These are phyloP conservation scores for Sebastes kiyomatsui DNA, from an alignment of 2,797 vertebrate species.

Conservation along the genomic window DNA sequence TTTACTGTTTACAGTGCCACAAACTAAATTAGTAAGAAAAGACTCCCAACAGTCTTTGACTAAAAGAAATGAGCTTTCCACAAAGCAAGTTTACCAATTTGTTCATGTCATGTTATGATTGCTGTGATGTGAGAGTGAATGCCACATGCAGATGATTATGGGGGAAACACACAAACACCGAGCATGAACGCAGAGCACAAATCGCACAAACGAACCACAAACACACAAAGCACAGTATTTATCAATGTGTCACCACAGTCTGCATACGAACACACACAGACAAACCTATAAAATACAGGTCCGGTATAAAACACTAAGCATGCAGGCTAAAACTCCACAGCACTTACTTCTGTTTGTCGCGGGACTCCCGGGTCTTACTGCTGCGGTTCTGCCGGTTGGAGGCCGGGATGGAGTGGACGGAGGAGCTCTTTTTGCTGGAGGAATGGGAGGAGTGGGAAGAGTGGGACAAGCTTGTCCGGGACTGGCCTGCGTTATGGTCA, in stretches of 20 bases:
- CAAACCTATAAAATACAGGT: constrained; percentile 51
- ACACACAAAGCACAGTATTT: too few relatives aligned
- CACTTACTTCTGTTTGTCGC: constrained; percentile 98
- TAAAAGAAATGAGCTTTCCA: constrained; percentile 25
- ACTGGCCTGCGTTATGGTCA: constrained; percentile 99
- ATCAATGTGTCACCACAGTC: too few relatives aligned
- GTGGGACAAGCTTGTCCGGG: constrained; percentile 95
- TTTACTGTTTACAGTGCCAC: constrained; percentile 33
- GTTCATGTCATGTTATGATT: constrained; percentile 64
- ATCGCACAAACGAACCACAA: neutral
- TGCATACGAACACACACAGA: constrained; percentile 31
- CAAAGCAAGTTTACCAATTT: constrained; percentile 27
- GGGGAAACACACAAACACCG: constrained; percentile 62
- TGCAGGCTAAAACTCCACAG: constrained; percentile 58
- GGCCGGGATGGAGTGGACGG: constrained; percentile 94
- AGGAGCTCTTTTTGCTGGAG: constrained; percentile 99
- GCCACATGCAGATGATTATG: constrained; percentile 78
- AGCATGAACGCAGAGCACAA: constrained; percentile 59
- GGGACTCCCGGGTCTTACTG: constrained; percentile 92
- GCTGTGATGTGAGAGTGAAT: constrained; percentile 67
- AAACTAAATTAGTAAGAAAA: constrained; percentile 15
- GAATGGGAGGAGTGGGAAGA: constrained; percentile 99
- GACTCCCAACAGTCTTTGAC: constrained; percentile 4
- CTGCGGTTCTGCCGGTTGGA: constrained; percentile 93
- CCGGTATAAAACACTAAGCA: constrained; percentile 32